Base-by-base conservation (phyloP, 2,888 invertebrate genomes). In the Drepana falcataria region DNA sequence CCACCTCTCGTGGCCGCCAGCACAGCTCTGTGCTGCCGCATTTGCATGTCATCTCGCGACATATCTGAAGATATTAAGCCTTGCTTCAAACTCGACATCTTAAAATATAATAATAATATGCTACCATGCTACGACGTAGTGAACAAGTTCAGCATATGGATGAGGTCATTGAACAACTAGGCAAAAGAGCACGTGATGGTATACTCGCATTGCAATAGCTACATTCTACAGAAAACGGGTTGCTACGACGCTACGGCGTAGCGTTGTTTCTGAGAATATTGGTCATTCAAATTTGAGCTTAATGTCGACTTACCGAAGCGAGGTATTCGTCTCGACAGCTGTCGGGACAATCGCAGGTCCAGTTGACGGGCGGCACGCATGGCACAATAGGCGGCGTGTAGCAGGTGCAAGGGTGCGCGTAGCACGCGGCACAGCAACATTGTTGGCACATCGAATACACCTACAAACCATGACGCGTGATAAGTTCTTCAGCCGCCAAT, bases 361-460 rank as follows among this genome's bases (percentile, higher is more conserved):
- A 89, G 68, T 82, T 81, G 53, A 74, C 65, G 40, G 87, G 87
- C 47, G 86, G 86, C 55, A 75, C 79, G 71, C 87, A 87, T 2
- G 87, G 86, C 54, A 70, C 66, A 1, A 51, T 40, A 2, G 83
- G 83, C 47, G 75, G 75, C 49, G 72, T 58, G 73, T 61, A 81
- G 66, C 88, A 87, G 35, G 74, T 76, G 64, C 64, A 52, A 0
- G 87, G 85, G 59, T 85, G 76, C 37, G 71, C 72, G 53, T 67
- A 69, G 66, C 80, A 83, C 47, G 67, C 57, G 2, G 73, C 49
- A 55, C 77, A 76, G 55, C 80, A 78, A 58, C 85, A 84, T 51
- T 82, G 79, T 59, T 82, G 76, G 64, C 87, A 89, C 85, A 90
- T 87, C 3, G 83, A 73, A 68, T 88, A 90, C 53, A 88, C 88